Conservation (phyloP, 2,888 invertebrate genomes). For the Molorchus minor region DNA sequence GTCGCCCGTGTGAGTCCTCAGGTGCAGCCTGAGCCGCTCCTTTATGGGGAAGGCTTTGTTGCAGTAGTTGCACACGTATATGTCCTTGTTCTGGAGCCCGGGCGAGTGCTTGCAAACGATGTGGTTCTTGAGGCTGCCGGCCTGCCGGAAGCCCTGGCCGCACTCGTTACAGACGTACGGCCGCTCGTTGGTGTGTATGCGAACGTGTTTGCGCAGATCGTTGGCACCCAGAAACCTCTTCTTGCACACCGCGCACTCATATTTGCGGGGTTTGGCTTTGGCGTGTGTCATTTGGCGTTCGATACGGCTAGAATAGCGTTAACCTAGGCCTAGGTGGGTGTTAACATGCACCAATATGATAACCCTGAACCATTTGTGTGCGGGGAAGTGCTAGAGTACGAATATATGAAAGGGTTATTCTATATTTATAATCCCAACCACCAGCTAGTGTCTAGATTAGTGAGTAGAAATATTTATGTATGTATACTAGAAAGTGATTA, state of each 20-base stretch:
- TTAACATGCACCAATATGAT: constrained; percentile 46
- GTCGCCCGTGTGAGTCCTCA: constrained; percentile 77
- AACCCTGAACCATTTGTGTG: constrained; percentile 55
- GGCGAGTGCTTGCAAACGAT: constrained; percentile 67
- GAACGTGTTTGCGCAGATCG: constrained; percentile 73
- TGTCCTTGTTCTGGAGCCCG: constrained; percentile 57
- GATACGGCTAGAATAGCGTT: constrained; percentile 48
- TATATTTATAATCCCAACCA: constrained; percentile 57
- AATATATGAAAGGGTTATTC: constrained; percentile 16
- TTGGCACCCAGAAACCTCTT: constrained; percentile 72
- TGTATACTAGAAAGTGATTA: constrained; percentile 31
- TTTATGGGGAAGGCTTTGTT: constrained; percentile 79
- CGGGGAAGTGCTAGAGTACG: constrained; percentile 49
- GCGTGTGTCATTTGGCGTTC: constrained; percentile 64
- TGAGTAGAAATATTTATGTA: constrained; percentile 24
- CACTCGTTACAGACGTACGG: constrained; percentile 73
- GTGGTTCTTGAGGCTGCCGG: constrained; percentile 73
- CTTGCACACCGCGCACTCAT: constrained; percentile 71
- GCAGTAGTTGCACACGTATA: constrained; percentile 78
- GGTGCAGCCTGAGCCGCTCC: constrained; percentile 77
- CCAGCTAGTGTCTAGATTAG: constrained; percentile 51
- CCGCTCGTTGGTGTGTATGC: constrained; percentile 72
- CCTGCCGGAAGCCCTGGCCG: constrained; percentile 71
- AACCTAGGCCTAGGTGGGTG: constrained; percentile 21
- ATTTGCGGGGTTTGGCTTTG: constrained; percentile 60